Conservation (phyloP, 2,113 vertebrate species). For the Xenopus tropicalis region UCB_Xtro_10.0 CM004447.2:116757501-116758000, state of each 20-base stretch:
- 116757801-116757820: not conserved
- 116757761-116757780: constrained; percentile 47
- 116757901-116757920: too few relatives aligned
- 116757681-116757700: constrained; percentile 43
- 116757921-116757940: too few relatives aligned
- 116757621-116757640: not conserved
- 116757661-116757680: constrained; percentile 34
- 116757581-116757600: not conserved
- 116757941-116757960: too few relatives aligned
- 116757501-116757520: too few relatives aligned
- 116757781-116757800: not conserved
- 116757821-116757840: not conserved
- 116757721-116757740: constrained; percentile 56
- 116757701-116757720: constrained; percentile 54
- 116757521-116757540: not conserved
- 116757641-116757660: constrained; percentile 35
- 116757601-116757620: not conserved
- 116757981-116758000: too few relatives aligned
- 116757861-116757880: too few relatives aligned
- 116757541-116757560: too few relatives aligned
- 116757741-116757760: constrained; percentile 35
- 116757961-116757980: too few relatives aligned
- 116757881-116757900: too few relatives aligned
- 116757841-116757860: too few relatives aligned
- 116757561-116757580: too few relatives aligned